Evolutionary conservation across 1,140 invertebrate genomes (phyloP).

Genomic region (Matsumurasca onukii): DNA sequence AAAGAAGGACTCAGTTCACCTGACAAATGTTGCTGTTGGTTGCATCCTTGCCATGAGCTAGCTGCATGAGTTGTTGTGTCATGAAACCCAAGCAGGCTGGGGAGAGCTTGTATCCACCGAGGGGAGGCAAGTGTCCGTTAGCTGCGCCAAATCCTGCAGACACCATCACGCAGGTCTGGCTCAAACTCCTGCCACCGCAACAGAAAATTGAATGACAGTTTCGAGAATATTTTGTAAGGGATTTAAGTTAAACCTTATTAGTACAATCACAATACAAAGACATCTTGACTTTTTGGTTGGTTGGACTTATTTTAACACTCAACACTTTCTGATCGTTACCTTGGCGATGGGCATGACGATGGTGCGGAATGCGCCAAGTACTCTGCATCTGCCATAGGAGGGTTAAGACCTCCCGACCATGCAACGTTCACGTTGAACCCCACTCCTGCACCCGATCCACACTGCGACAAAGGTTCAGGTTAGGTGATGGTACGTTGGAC

Average conservation of each 20-base stretch:
- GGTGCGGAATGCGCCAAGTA: constrained; percentile 96
- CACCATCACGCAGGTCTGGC: constrained; percentile 93
- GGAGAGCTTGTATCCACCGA: constrained; percentile 93
- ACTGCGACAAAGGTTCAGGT: constrained; percentile 50
- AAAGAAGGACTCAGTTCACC: too few species aligned
- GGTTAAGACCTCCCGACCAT: constrained; percentile 89
- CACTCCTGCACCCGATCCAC: constrained; percentile 86
- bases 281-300: too few species aligned
- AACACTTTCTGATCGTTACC: too few species aligned
- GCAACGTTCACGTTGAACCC: constrained; percentile 97
- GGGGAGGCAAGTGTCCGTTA: constrained; percentile 84
- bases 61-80: constrained; percentile 89
- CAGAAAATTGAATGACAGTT: too few species aligned
- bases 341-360: constrained; percentile 91
- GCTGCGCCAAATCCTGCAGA: constrained; percentile 98
- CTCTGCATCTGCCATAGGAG: constrained; percentile 95
- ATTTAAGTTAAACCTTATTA: too few species aligned
- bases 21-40: too few species aligned
- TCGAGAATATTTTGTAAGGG: too few species aligned
- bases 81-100: constrained; percentile 96
- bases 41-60: constrained; percentile 81
- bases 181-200: constrained; percentile 70
- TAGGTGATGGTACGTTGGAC: background rate
- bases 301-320: too few species aligned
- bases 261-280: too few species aligned